phyloP scores from a whole-genome alignment of 2,797 vertebrate species.

The Zalophus californianus region DNA sequence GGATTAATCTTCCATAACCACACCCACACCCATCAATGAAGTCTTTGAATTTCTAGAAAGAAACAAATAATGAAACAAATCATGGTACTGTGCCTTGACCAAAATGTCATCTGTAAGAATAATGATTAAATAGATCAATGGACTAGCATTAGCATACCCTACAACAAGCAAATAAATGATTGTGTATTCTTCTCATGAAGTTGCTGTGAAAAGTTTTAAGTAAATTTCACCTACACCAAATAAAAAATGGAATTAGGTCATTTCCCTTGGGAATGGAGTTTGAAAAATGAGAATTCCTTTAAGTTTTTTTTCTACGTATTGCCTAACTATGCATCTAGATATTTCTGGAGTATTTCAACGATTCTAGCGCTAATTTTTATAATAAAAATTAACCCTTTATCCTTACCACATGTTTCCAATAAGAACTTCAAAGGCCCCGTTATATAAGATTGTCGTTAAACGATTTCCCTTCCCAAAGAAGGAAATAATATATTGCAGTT shows the following conservation, averaged over 20 bases:
- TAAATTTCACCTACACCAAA: neutral
- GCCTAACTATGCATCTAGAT: neutral
- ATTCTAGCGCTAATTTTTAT: constrained; percentile 40
- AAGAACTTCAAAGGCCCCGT: neutral
- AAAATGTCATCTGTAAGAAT: constrained; percentile 30
- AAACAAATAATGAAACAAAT: constrained; percentile 46
- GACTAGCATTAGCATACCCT: neutral
- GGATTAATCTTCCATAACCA: constrained; percentile 5
- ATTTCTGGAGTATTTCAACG: constrained; percentile 29
- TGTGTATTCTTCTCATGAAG: neutral
- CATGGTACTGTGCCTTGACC: neutral
- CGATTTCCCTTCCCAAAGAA: constrained; percentile 25
- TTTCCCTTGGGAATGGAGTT: neutral
- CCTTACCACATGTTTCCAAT: neutral
- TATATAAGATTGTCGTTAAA: constrained; percentile 9
- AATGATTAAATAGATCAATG: constrained; percentile 2
- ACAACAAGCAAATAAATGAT: neutral
- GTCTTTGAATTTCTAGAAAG: constrained; percentile 57
- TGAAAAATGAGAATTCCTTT: neutral
- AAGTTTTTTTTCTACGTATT: neutral
- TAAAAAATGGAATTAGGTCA: constrained; percentile 14
- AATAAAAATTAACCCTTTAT: neutral
- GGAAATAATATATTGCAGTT: neutral
- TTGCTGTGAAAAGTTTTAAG: constrained; percentile 42
- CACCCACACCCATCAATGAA: neutral